These are phyloP conservation scores for Dicyrtomina minuta DNA, from an alignment of 2,888 invertebrate species.

Conservation along the genomic window DNA sequence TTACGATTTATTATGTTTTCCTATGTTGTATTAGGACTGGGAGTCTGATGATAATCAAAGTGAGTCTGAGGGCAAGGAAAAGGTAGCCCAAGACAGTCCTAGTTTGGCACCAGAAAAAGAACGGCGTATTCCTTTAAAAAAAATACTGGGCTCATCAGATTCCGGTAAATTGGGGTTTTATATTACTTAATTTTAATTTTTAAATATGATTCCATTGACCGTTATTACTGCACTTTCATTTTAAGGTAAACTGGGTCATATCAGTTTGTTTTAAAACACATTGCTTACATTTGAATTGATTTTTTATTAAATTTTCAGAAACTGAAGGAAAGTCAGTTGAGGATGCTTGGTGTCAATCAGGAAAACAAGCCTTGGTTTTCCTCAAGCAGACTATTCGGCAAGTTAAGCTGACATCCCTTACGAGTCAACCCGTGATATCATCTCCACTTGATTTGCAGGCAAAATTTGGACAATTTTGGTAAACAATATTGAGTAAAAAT, in stretches of 20 bases:
- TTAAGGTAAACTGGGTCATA: no score
- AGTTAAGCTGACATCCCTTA: conserved; percentile 23
- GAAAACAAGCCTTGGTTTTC: conserved; percentile 15
- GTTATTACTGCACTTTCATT: no score
- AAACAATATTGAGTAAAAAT: conserved; percentile 12
- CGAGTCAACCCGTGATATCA: conserved; percentile 41
- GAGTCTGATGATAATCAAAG: neutral
- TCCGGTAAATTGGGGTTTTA: no score
- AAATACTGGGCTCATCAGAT: no score
- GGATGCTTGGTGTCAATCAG: conserved; percentile 32
- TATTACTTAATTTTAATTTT: no score
- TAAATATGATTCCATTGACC: no score
- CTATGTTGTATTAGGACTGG: neutral
- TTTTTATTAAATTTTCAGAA: neutral
- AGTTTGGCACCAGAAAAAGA: neutral
- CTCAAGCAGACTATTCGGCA: conserved; percentile 27
- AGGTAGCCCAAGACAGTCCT: neutral
- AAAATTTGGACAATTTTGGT: conserved; percentile 49
- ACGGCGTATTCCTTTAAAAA: no score
- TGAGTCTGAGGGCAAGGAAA: neutral
- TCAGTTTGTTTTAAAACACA: no score
- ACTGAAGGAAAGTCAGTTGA: neutral
- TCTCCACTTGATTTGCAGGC: conserved; percentile 38
- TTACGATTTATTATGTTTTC: neutral
- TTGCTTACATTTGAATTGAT: neutral